Evolutionary conservation across 2,888 invertebrate species (phyloP).

Genomic region (Blastobasis adustella): DNA sequence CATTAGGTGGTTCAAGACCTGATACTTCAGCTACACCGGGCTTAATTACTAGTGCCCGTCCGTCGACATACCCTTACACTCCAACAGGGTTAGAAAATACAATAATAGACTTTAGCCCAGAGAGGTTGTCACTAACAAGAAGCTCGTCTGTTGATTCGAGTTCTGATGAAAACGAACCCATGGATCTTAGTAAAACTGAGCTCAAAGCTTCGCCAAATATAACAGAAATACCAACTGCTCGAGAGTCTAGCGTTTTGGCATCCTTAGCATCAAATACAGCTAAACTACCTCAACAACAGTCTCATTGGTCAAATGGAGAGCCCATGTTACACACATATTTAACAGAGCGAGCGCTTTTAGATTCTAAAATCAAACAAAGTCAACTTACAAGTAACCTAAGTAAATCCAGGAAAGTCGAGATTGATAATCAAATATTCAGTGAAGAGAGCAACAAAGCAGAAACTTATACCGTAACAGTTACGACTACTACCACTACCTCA

Average conservation of each 20-base stretch:
- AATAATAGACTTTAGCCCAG: conserved; percentile 34
- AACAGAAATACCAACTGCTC: conserved; percentile 76
- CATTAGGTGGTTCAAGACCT: conserved; percentile 78
- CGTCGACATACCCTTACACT: conserved; percentile 81
- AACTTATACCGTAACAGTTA: conserved; percentile 21
- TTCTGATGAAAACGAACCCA: conserved; percentile 69
- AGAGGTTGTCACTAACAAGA: conserved; percentile 37
- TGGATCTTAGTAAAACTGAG: conserved; percentile 66
- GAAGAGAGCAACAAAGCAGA: conserved; percentile 31
- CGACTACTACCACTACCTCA: conserved; percentile 1
- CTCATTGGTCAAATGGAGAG: conserved; percentile 75
- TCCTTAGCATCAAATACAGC: conserved; percentile 78
- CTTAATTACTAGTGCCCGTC: conserved; percentile 75
- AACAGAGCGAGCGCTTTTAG: conserved; percentile 81
- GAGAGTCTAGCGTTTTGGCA: conserved; percentile 77
- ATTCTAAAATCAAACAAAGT: conserved; percentile 82
- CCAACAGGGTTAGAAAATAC: conserved; percentile 47
- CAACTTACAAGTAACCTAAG: conserved; percentile 60
- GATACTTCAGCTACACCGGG: conserved; percentile 69
- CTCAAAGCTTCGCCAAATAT: conserved; percentile 40
- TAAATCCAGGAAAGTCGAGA: conserved; percentile 51
- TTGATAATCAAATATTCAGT: conserved; percentile 38
- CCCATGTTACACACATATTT: conserved; percentile 83
- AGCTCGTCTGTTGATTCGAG: conserved; percentile 40
- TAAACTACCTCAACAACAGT: conserved; percentile 72